Base-by-base conservation (phyloP, 2,888 invertebrate species). In the Torymus tubicola region DNA sequence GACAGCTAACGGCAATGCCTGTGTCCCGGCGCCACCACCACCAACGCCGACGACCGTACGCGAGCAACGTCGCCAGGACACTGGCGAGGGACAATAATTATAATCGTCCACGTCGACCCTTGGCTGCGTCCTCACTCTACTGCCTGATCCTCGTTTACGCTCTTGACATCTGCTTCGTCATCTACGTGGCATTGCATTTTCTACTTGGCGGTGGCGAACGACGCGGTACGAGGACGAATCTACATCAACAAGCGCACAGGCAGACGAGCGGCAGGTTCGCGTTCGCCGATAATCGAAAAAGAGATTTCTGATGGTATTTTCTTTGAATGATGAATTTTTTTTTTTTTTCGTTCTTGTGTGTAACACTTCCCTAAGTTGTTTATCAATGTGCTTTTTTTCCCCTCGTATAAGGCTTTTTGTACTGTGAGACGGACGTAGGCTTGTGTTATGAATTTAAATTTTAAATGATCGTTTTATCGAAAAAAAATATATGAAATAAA, bases 301-400 rank as follows among this genome's bases (percentile, higher is more conserved):
- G 72, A 69, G 63, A 68, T 50, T 63, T 78, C 50, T 69, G n/a
- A 63, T 13, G 63, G 68, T 78, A 63, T 68, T 78, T 31, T 31
- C 31, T 31, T 31, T 31, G 5, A 2, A 31, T 31, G 31, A 31
- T 31, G 31, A n/a, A n/a, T n/a, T n/a, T 31, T 31, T 31, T 31
- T 2, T 31, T 31, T 31, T 31, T 31, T 31, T 2, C 31, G 3
- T 31, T n/a, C n/a, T n/a, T n/a, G n/a, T n/a, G n/a, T n/a, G n/a
- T n/a, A n/a, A n/a, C 1, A 31, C 0, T 8, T 31, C 4, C 31
- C 31, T 31, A 31, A 8, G 31, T 31, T 31, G 5, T 31, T 5
- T 3, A 31, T 31, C 5, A 5, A 8, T 31, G 31, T 31, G 2
- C 8, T 31, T 31, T 31, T 31, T 31, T 31, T 8, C 8, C 3